Percentiles rank a stretch among this genome's conserved stretches.
These are phyloP conservation scores for Eurosta solidaginis DNA, from an alignment of 1,140 invertebrate species.

Conservation along the genomic window DNA sequence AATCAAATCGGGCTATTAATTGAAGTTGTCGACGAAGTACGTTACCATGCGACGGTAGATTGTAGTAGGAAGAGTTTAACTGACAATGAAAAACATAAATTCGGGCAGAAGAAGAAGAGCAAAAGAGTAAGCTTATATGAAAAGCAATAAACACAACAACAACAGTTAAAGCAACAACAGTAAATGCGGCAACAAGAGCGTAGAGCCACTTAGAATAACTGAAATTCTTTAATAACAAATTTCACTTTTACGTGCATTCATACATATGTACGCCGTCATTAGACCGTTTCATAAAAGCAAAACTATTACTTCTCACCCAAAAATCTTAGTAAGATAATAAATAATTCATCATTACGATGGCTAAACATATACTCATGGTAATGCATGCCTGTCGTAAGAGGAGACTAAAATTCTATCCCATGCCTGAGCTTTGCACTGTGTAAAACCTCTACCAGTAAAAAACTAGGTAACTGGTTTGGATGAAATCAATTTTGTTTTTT, in stretches of 20 bases:
- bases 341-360: no score
- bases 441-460: no score
- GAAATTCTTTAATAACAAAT: not conserved
- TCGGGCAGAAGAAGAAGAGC: not conserved
- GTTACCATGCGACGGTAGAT: not conserved
- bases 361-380: no score
- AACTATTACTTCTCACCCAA: no score
- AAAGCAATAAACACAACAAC: not conserved
- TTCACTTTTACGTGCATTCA: not conserved
- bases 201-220: constrained; percentile 14
- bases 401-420: no score
- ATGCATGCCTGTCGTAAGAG: no score
- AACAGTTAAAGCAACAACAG: not conserved
- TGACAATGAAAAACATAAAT: not conserved
- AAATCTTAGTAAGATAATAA: no score
- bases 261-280: no score
- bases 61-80: not conserved
- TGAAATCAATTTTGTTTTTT: no score
- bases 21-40: constrained; percentile 33
- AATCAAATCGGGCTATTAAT: constrained; percentile 59
- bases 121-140: not conserved
- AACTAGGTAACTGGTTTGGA: no score
- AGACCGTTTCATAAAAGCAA: no score
- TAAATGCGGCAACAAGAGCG: not conserved
- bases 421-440: no score